Evolutionary conservation across 2,888 invertebrate species (phyloP).

Genomic region (Hetaerina titia): DNA sequence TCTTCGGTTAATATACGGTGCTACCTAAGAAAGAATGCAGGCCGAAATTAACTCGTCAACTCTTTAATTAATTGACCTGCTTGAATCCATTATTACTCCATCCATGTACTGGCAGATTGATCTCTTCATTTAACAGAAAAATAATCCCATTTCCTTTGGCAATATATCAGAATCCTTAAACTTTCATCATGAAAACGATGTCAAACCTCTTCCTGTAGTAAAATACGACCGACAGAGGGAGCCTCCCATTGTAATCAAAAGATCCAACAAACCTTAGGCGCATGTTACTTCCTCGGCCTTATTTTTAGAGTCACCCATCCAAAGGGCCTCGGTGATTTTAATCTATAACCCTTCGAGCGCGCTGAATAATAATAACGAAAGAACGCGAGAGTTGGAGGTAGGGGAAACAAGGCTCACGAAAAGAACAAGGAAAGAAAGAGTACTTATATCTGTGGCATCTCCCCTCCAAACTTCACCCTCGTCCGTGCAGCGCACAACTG

Average conservation of each 20-base stretch:
- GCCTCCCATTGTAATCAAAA: slow-evolving; percentile 43
- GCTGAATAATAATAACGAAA: slow-evolving; percentile 50
- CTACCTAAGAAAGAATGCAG: neutral
- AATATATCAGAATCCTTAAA: neutral
- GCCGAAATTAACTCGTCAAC: neutral
- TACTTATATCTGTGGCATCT: slow-evolving; percentile 26
- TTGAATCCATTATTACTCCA: neutral
- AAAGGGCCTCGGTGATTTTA: slow-evolving; percentile 25
- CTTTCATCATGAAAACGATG: slow-evolving; percentile 5
- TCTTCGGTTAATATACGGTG: too few species aligned
- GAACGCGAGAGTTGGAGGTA: neutral
- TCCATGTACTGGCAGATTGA: neutral
- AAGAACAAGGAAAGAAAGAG: neutral
- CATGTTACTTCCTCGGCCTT: slow-evolving; percentile 32
- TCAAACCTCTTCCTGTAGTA: neutral
- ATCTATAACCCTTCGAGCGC: slow-evolving; percentile 1
- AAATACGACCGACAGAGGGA: neutral
- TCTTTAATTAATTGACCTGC: neutral
- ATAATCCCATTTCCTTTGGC: neutral
- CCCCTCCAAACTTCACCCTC: slow-evolving; percentile 38
- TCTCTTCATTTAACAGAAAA: neutral
- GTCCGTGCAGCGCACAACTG: slow-evolving; percentile 18
- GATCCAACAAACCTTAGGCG: slow-evolving; percentile 44
- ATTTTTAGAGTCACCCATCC: slow-evolving; percentile 23
- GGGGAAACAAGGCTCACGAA: neutral